Conservation (phyloP, 2,113 vertebrate genomes). For the Scalopus aquaticus region DNA sequence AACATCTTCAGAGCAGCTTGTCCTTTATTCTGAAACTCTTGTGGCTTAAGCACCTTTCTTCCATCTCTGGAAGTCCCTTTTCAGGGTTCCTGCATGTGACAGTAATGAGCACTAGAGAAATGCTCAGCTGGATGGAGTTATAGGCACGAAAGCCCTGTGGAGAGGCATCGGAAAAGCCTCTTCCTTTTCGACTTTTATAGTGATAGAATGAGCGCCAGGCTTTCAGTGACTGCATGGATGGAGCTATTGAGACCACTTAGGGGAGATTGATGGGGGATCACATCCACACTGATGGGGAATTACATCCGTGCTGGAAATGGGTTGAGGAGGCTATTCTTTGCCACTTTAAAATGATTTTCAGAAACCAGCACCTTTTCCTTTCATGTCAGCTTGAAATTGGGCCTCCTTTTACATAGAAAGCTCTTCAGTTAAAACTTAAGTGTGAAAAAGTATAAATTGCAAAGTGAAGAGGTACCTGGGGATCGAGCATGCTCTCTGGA, state of each 20-base stretch:
- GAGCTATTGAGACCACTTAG: slow-evolving; percentile 51
- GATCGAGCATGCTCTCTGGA: neutral
- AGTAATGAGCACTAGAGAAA: slow-evolving; percentile 65
- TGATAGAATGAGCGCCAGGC: slow-evolving; percentile 20
- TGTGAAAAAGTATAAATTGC: neutral
- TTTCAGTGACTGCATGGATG: neutral
- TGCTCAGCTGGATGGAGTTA: slow-evolving; percentile 43
- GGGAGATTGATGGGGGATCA: neutral
- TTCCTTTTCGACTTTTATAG: slow-evolving; percentile 30
- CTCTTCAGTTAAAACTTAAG: slow-evolving; percentile 69
- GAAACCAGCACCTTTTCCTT: slow-evolving; percentile 51
- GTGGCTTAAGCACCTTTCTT: slow-evolving; percentile 19
- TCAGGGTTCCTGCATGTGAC: neutral
- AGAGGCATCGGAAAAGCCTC: slow-evolving; percentile 67
- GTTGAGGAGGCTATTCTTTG: slow-evolving; percentile 59
- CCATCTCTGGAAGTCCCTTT: slow-evolving; percentile 32
- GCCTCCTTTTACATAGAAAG: slow-evolving; percentile 59
- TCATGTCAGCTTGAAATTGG: slow-evolving; percentile 54
- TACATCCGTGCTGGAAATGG: slow-evolving; percentile 23
- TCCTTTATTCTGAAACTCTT: slow-evolving; percentile 60
- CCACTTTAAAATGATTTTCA: slow-evolving; percentile 42
- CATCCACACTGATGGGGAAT: neutral
- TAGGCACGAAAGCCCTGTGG: slow-evolving; percentile 61
- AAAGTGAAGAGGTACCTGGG: neutral
- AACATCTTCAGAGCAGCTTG: slow-evolving; percentile 52